Conservation (phyloP, 2,888 invertebrate genomes). For the Drosophila putrida region DNA sequence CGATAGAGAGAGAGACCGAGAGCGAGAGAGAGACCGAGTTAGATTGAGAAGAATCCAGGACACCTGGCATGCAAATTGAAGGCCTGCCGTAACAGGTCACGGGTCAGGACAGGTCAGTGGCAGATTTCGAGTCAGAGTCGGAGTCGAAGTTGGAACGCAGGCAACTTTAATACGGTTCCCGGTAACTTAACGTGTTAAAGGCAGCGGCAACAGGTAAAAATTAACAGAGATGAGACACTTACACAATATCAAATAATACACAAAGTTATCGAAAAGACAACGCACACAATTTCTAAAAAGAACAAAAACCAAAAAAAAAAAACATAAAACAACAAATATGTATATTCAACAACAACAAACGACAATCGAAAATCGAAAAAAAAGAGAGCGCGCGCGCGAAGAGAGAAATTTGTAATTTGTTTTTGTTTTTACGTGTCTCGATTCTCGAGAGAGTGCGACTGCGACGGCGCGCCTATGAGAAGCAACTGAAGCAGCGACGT, state of each 20-base stretch:
- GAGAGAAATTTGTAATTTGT: not conserved
- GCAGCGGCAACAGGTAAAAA: slow-evolving; percentile 3
- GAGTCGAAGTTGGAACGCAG: slow-evolving; percentile 7
- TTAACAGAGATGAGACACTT: slow-evolving; percentile 2
- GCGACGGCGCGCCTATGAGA: slow-evolving; percentile 48
- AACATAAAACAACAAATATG: slow-evolving; percentile 6
- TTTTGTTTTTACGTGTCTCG: not conserved
- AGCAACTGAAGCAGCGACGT: slow-evolving; percentile 33
- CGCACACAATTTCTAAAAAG: slow-evolving; percentile 29
- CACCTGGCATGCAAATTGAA: slow-evolving; percentile 20
- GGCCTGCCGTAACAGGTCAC: slow-evolving; percentile 43
- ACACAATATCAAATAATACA: slow-evolving; percentile 14
- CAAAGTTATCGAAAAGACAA: slow-evolving; percentile 14
- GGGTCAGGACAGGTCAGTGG: slow-evolving; percentile 54
- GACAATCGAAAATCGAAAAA: slow-evolving; percentile 16
- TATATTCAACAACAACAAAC: slow-evolving; percentile 24
- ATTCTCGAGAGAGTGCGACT: slow-evolving; percentile 28
- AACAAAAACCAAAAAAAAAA: slow-evolving; percentile 11
- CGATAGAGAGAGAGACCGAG: not conserved
- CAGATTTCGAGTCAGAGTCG: not conserved
- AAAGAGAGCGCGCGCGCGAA: slow-evolving; percentile 25
- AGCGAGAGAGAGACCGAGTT: not conserved
- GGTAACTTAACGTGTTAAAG: not conserved
- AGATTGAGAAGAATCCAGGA: slow-evolving; percentile 3
- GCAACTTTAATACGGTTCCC: slow-evolving; percentile 18